Evolutionary conservation across 2,888 invertebrate species (phyloP).

Genomic region (Acleris laterana): DNA sequence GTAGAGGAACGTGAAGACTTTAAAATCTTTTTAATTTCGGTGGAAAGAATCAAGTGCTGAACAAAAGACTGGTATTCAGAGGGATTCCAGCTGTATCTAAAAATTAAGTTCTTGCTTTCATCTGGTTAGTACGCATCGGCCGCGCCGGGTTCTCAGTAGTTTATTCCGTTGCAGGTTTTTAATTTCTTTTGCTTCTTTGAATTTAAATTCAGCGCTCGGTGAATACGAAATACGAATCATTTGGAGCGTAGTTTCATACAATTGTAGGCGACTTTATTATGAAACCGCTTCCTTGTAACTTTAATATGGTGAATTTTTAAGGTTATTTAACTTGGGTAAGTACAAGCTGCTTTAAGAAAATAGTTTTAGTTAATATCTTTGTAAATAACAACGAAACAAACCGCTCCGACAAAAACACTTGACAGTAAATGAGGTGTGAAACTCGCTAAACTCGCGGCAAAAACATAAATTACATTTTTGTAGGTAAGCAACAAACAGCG

Average conservation of each 20-base stretch:
- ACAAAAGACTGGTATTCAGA: slow-evolving; percentile 39
- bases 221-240: slow-evolving; percentile 58
- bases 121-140: slow-evolving; percentile 51
- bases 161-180: slow-evolving; percentile 64
- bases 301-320: slow-evolving; percentile 3
- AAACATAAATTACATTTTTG: slow-evolving; percentile 66
- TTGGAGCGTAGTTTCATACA: slow-evolving; percentile 55
- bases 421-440: slow-evolving; percentile 58
- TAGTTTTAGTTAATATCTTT: no score
- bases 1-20: neutral
- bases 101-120: slow-evolving; percentile 42
- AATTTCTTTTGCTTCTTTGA: slow-evolving; percentile 63
- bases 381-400: slow-evolving; percentile 43
- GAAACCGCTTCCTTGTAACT: slow-evolving; percentile 12
- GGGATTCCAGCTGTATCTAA: slow-evolving; percentile 45
- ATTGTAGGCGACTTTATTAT: slow-evolving; percentile 44
- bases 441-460: slow-evolving; percentile 49
- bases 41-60: slow-evolving; percentile 24
- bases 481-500: slow-evolving; percentile 63
- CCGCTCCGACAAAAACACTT: slow-evolving; percentile 50
- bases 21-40: slow-evolving; percentile 5
- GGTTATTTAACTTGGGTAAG: no score
- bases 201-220: slow-evolving; percentile 63
- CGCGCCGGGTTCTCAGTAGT: slow-evolving; percentile 55
- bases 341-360: no score